phyloP scores from a whole-genome alignment of 2,113 vertebrate species.

The Falco punctatus region DNA sequence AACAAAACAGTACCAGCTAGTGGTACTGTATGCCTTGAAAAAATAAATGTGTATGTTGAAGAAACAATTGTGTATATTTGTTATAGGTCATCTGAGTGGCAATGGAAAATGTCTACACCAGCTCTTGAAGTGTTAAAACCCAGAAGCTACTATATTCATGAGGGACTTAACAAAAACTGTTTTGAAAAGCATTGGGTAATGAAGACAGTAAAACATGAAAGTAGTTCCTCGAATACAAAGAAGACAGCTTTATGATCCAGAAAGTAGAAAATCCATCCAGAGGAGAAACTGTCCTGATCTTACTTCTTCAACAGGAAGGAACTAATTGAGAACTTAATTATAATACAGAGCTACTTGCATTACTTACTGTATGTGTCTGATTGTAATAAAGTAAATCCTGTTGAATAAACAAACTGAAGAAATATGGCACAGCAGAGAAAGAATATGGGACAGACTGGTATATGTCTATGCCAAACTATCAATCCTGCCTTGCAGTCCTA shows the following conservation, averaged over 20 bases:
- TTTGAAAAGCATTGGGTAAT: slow-evolving; percentile 55
- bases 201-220: slow-evolving; percentile 58
- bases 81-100: neutral
- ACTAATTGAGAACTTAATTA: slow-evolving; percentile 50
- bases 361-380: neutral
- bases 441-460: neutral
- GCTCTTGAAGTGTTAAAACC: slow-evolving; percentile 12
- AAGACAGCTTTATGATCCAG: slow-evolving; percentile 65
- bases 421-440: neutral
- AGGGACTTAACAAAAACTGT: slow-evolving; percentile 54
- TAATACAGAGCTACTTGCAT: slow-evolving; percentile 14
- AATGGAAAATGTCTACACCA: slow-evolving; percentile 6
- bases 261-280: slow-evolving; percentile 59
- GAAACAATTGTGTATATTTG: neutral
- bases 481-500: neutral
- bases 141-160: slow-evolving; percentile 4
- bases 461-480: neutral
- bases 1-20: neutral
- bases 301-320: slow-evolving; percentile 46
- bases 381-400: neutral
- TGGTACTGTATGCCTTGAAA: neutral
- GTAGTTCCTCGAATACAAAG: slow-evolving; percentile 50
- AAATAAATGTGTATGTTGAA: neutral
- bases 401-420: neutral
- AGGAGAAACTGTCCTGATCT: slow-evolving; percentile 47